These are phyloP conservation scores for Noctua pronuba DNA, from an alignment of 2,888 invertebrate species.

Conservation along the genomic window DNA sequence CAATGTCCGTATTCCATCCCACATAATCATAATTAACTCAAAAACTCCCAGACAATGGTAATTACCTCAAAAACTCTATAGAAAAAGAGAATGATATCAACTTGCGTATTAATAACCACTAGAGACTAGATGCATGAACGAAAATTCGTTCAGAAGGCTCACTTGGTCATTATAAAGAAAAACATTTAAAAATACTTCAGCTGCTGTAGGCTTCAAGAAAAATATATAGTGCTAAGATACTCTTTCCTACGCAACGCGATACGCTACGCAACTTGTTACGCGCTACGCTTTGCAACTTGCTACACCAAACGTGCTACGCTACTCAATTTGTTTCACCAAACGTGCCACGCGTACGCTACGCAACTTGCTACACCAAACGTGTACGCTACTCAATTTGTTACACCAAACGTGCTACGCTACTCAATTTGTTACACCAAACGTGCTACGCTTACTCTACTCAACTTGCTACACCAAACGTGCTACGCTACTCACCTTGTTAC, in stretches of 20 bases:
- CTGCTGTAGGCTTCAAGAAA: background rate
- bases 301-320: background rate
- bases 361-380: background rate
- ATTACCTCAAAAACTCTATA: conserved; percentile 58
- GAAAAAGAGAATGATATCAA: conserved; percentile 58
- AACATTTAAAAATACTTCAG: too few species aligned
- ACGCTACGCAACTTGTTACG: background rate
- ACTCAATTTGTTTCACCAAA: background rate
- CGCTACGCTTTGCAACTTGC: background rate
- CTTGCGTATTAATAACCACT: conserved; percentile 62
- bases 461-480: background rate
- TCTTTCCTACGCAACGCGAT: background rate
- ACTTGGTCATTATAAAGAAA: background rate
- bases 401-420: background rate
- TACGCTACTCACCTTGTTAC: background rate
- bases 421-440: background rate
- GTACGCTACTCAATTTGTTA: background rate
- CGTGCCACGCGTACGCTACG: background rate
- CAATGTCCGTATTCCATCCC: conserved; percentile 24
- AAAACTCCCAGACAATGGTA: conserved; percentile 63
- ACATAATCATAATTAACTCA: conserved; percentile 59
- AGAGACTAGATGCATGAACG: background rate
- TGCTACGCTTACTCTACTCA: background rate
- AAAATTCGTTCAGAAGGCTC: conserved; percentile 26
- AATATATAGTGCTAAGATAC: background rate